Evolutionary conservation across 2,888 invertebrate species (phyloP), one percentile per base, ranked within the genome.

Genomic region (Iselma pallidipennis): DNA sequence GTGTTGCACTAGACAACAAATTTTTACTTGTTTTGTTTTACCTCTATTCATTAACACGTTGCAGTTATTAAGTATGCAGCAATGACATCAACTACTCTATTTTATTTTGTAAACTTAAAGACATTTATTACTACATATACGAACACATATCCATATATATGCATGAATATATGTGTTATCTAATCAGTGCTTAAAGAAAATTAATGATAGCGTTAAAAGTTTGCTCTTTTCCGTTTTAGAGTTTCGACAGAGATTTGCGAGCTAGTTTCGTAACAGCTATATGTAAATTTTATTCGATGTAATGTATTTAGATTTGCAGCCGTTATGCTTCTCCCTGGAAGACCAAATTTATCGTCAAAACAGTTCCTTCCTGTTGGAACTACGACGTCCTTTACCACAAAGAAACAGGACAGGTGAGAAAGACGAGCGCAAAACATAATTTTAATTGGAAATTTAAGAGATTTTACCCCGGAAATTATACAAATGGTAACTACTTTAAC

Each of bases 241-340:
- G 4, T 21, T 9, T 45, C 2, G 45, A 10, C 45, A 21, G n/a
- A 37, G 45, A 45, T 45, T 45, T 45, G 45, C 12, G 10, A 19
- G 12, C 45, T 45, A 45, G 2, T 42, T 5, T n/a, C 37, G 1
- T 16, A 10, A 2, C 2, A 10, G 9, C 45, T 21, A 45, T n/a
- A n/a, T 29, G 50, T 29, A 26, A 29, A 28, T 50, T 50, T 50
- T 0, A 50, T 50, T 50, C 50, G 50, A 50, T 28, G 26, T 26
- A 28, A 50, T 50, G 26, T 28, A 50, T 50, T 50, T 50, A 50
- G 25, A 28, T 50, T 50, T 50, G 26, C 57, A 59, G 51, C 45
- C 50, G 57, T 45, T 42, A 19, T 42, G 19, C 19, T 42, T 42
- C 42, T 42, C 19, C 42, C 42, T 42, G 42, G 9, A 45, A 45